Evolutionary conservation across 2,113 vertebrate genomes (phyloP), one percentile per base, ranked within the genome.

Genomic region (Daubentonia madagascariensis): DNA sequence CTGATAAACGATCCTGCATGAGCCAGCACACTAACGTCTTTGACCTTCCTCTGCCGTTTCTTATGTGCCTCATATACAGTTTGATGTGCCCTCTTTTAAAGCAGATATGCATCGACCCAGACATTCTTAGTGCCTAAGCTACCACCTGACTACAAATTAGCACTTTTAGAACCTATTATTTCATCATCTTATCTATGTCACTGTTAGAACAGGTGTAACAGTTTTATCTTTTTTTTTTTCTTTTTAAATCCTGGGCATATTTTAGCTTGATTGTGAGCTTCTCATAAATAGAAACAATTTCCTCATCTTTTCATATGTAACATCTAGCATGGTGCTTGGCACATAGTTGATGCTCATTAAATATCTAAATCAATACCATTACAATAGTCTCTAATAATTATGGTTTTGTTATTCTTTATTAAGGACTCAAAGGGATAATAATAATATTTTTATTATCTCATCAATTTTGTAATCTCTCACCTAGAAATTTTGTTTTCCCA

Each of bases 1-100:
- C 48, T 97, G 91, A 96, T 52, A 93, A 97, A 96, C 79, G 54
- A 86, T 89, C 54, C 83, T 91, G 18, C 52, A 83, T 57, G 12
- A 86, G 50, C 70, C 85, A 52, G 48, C 17, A 88, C 25, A 17
- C 50, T 67, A 40, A 90, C 17, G 89, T 86, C 76, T 83, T 73
- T 86, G 67, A 93, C 78, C 85, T 96, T 96, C 59, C 50, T 91
- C 84, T 93, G 48, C 48, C 63, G 81, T 75, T 91, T 84, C 57
- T 37, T 25, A n/a, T 8, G 43, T 50, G 43, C 9, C 50, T 83
- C 2, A 3, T 40, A 22, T 14, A 63, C 40, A 45, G 16, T 72
- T 89, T 91, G 54, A 79, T 59, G n/a, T 8, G 13, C 35, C 37
- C 37, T 75, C 72, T 78, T 90, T 94, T 52, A 85, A 95, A 96